These are phyloP conservation scores for Formicarius rufipectus DNA, from an alignment of 2,113 vertebrate species.

Conservation along the genomic window DNA sequence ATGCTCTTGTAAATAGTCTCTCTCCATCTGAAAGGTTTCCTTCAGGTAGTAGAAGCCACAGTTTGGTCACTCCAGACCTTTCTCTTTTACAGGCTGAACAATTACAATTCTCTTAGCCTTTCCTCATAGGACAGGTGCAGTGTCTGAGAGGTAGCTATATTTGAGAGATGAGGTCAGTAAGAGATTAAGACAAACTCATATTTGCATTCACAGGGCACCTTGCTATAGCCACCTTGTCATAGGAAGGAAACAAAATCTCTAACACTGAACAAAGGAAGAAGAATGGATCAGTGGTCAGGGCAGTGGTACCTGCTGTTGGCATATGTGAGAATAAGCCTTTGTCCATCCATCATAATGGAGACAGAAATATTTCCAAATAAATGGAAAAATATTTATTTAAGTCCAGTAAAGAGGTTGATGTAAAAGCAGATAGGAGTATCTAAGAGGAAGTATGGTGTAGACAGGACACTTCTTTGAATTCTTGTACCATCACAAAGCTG, in stretches of 20 bases:
- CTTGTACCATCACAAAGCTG: background rate
- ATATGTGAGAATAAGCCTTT: background rate
- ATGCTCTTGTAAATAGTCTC: background rate
- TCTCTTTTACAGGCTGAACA: background rate
- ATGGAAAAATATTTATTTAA: background rate
- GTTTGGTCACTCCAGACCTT: too few species aligned
- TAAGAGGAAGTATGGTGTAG: background rate
- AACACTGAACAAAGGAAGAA: background rate
- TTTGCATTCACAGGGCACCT: background rate
- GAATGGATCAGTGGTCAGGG: background rate
- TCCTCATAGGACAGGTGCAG: background rate
- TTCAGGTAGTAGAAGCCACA: background rate
- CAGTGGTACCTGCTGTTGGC: background rate
- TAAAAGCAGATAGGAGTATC: background rate
- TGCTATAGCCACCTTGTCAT: background rate
- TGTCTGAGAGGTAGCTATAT: background rate
- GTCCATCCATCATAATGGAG: background rate
- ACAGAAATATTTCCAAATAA: background rate
- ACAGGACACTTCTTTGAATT: background rate
- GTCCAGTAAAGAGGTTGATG: background rate
- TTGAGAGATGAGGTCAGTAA: background rate
- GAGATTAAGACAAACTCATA: background rate
- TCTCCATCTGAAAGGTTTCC: background rate
- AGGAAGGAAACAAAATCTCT: background rate
- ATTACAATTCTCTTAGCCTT: background rate